These are phyloP conservation scores for Malurus melanocephalus DNA, from an alignment of 2,113 vertebrate genomes.

Conservation along the genomic window DNA sequence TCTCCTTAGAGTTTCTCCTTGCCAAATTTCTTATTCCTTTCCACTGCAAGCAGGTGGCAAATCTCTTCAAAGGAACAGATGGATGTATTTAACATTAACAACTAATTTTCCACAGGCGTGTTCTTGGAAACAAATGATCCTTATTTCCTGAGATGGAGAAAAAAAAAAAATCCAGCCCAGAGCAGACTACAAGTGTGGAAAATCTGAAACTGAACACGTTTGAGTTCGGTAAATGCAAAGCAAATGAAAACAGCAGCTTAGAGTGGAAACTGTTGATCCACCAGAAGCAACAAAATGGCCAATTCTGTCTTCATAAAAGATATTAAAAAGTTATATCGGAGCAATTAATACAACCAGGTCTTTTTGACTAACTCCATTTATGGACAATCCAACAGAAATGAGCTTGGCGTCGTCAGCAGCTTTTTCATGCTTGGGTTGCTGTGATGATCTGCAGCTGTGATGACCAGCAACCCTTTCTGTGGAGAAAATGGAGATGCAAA, in stretches of 20 bases:
- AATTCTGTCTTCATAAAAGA: background rate
- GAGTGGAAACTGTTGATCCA: background rate
- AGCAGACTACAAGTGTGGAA: conserved; percentile 35
- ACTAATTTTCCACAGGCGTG: conserved; percentile 14
- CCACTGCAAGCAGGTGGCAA: conserved; percentile 27
- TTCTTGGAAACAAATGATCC: conserved; percentile 34
- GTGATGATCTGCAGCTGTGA: fast-evolving
- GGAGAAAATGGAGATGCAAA: background rate
- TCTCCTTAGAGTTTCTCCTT: background rate
- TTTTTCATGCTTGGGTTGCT: background rate
- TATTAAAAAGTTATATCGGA: background rate
- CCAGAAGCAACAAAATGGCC: background rate
- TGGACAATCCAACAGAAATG: background rate
- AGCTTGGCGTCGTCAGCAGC: background rate
- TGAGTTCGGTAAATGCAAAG: background rate
- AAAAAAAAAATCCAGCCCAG: background rate
- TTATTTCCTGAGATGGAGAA: conserved; percentile 14
- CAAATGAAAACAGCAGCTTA: conserved; percentile 23
- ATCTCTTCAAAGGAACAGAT: conserved; percentile 37
- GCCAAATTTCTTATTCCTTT: conserved; percentile 10
- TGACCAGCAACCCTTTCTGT: background rate
- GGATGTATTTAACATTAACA: conserved; percentile 22
- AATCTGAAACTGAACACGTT: background rate
- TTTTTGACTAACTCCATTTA: background rate
- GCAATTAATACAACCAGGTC: background rate